phyloP scores from a whole-genome alignment of 2,888 invertebrate genomes.

The Rhodophaea formosa region DNA sequence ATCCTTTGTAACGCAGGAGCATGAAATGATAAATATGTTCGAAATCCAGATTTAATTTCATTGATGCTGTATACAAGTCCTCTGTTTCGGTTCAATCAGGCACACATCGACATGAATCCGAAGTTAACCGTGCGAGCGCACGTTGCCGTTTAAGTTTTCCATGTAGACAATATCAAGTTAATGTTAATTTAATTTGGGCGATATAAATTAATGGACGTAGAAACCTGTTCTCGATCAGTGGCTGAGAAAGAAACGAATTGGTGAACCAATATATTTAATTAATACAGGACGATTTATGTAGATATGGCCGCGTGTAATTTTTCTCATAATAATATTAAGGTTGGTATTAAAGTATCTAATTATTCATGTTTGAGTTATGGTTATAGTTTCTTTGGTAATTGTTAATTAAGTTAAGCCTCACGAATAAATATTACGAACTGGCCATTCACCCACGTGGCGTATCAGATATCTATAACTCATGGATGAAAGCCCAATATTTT shows the following conservation, averaged over 20 bases:
- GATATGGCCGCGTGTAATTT: constrained; percentile 60
- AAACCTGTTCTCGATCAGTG: constrained; percentile 61
- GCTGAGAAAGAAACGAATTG: constrained; percentile 58
- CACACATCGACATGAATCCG: neutral
- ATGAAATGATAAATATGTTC: constrained; percentile 19
- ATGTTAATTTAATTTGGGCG: constrained; percentile 69
- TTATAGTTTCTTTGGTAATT: constrained; percentile 50
- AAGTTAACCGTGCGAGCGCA: neutral
- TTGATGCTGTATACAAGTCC: constrained; percentile 23
- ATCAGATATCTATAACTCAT: constrained; percentile 15
- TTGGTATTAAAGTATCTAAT: constrained; percentile 46
- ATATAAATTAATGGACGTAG: constrained; percentile 65
- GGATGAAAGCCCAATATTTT: neutral
- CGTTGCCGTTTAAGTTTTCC: constrained; percentile 19
- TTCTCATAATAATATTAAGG: constrained; percentile 53
- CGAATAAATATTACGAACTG: constrained; percentile 36
- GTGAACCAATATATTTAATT: constrained; percentile 69
- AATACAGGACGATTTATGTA: constrained; percentile 67
- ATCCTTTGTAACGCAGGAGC: constrained; percentile 52
- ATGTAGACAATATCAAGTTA: constrained; percentile 54
- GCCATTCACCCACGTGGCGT: constrained; percentile 20
- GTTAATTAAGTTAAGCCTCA: constrained; percentile 37
- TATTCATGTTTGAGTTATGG: constrained; percentile 57
- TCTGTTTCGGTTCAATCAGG: neutral
- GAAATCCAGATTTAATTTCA: constrained; percentile 23